Percentiles rank a stretch among this genome's conserved stretches.
Evolutionary conservation across 2,888 invertebrate genomes (phyloP).

Genomic region (Monochamus alternatus): DNA sequence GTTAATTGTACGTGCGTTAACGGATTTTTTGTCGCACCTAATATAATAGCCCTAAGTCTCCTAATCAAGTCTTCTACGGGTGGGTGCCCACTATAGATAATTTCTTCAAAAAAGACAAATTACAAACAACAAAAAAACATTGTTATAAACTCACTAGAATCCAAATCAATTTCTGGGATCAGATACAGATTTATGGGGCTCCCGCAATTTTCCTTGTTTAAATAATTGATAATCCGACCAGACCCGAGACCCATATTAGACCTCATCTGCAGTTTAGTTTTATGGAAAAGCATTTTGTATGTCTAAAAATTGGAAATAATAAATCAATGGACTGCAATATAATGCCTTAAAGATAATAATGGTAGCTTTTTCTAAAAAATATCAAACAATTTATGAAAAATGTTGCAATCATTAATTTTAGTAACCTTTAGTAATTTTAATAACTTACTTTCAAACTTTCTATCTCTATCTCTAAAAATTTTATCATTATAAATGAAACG

Average conservation of each 20-base stretch:
- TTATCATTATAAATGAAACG: too few relatives aligned
- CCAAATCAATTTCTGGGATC: conserved; percentile 75
- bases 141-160: conserved; percentile 50
- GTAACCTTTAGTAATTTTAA: too few relatives aligned
- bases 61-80: conserved; percentile 78
- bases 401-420: too few relatives aligned
- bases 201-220: conserved; percentile 75
- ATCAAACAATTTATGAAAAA: too few relatives aligned
- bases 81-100: conserved; percentile 76
- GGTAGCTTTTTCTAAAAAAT: too few relatives aligned
- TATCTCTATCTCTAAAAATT: too few relatives aligned
- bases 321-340: neutral
- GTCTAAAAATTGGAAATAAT: conserved; percentile 56
- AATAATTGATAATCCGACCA: conserved; percentile 71
- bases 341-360: too few relatives aligned
- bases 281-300: conserved; percentile 74
- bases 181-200: conserved; percentile 80
- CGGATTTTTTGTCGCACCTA: conserved; percentile 80
- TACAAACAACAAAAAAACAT: neutral
- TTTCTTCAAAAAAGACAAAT: neutral
- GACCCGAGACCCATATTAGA: conserved; percentile 78
- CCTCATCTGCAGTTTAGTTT: conserved; percentile 78
- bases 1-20: conserved; percentile 83
- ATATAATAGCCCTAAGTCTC: conserved; percentile 80
- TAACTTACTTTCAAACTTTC: too few relatives aligned